Evolutionary conservation across 2,113 vertebrate species (phyloP), one percentile per base, ranked within the genome.

Genomic region (Ranitomeya variabilis): DNA sequence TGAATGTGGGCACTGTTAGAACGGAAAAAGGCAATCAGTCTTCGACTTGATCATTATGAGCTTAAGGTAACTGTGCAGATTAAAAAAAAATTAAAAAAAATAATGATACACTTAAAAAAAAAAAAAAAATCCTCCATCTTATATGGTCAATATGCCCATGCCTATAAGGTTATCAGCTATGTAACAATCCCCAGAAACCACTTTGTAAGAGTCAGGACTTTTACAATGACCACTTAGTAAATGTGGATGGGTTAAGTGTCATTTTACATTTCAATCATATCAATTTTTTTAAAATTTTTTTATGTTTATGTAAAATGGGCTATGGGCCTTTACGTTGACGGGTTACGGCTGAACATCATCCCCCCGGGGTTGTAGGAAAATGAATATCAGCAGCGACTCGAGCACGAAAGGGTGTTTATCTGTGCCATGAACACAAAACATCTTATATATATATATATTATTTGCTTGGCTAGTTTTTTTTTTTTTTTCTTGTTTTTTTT

Each of bases 381-480:
- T 69, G 81, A 83, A 21, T 19, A 66, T 83, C 60, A 52, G 64
- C 45, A n/a, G 7, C 62, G n/a, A 54, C 81, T 69, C 13, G 45
- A 52, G 64, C 26, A 67, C 64, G 21, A 4, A 69, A 83, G 81
- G 19, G 18, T 23, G 37, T 51, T 52, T 83, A 67, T 69, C 81
- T 67, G 59, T 83, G 59, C 81, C 81, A 57, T 80, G 62, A 69
- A 87, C 86, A 87, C 77, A 71, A 67, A 87, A 87, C 77, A 66
- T 31, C 78, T 57, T 87, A 87, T 79, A 45, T 45, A 45, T 45
- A 80, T 81, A 76, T 76, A 37, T 86, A 78, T 88, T 82, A 83
- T 83, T 88, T 88, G 87, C 69, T 88, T 88, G 80, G 87, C 87
- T 88, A 69, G 60, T 67, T 80, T 55, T 71, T 81, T 45, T 73